phyloP scores from a whole-genome alignment of 2,113 vertebrate species.

The Notiomystis cincta region DNA sequence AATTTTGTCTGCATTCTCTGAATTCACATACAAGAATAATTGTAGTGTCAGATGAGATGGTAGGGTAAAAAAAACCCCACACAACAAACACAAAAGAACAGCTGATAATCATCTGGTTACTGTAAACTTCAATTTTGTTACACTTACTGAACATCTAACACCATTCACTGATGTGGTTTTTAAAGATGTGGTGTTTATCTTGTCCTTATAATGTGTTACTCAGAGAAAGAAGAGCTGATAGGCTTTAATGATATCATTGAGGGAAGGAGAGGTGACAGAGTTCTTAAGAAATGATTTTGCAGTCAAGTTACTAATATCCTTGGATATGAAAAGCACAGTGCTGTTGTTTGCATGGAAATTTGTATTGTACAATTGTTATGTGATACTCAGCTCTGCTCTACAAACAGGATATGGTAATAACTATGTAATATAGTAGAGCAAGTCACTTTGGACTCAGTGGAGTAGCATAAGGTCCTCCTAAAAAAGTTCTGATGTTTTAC shows the following conservation, averaged over 20 bases:
- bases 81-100: neutral
- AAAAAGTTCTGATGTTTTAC: neutral
- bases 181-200: neutral
- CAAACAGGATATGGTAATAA: neutral
- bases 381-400: neutral
- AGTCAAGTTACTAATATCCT: neutral
- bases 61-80: neutral
- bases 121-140: neutral
- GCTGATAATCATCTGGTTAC: neutral
- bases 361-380: neutral
- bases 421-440: neutral
- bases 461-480: neutral
- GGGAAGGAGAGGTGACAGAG: neutral
- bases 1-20: neutral
- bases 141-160: neutral
- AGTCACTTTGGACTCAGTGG: neutral
- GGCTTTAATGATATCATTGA: neutral
- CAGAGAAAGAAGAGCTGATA: neutral
- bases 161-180: neutral
- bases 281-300: neutral
- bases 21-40: neutral
- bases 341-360: neutral
- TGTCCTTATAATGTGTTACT: neutral
- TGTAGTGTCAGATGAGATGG: neutral
- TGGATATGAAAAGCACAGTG: neutral